These are phyloP conservation scores for Esox niger DNA, from an alignment of 2,113 vertebrate species.

Conservation along the genomic window DNA sequence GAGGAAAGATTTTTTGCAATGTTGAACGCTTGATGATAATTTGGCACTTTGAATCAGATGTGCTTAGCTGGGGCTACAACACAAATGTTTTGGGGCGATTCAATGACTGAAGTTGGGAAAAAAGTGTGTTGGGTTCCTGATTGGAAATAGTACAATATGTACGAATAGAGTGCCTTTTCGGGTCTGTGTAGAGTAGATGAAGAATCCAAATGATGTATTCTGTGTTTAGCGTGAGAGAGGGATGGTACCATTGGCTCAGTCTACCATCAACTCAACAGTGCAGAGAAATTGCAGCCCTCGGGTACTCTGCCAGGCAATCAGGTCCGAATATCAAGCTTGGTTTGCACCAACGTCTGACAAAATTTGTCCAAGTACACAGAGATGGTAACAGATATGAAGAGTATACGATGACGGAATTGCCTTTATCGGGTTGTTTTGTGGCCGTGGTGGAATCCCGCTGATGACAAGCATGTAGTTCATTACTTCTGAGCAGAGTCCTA, in stretches of 20 bases:
- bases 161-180: too few species aligned
- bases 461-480: conserved; percentile 28
- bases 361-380: conserved; percentile 20
- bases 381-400: conserved; percentile 35
- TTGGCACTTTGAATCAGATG: too few species aligned
- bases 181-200: background rate
- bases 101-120: too few species aligned
- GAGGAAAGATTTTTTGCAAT: too few species aligned
- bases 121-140: too few species aligned
- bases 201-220: conserved; percentile 32
- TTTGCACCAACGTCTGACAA: conserved; percentile 44
- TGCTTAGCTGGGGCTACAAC: too few species aligned
- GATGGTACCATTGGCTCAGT: conserved; percentile 53
- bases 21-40: too few species aligned
- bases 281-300: conserved; percentile 40
- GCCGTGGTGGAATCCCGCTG: conserved; percentile 23
- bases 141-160: too few species aligned
- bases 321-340: conserved; percentile 59
- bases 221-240: conserved; percentile 21
- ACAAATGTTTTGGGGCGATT: too few species aligned
- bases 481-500: conserved; percentile 1
- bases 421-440: conserved; percentile 34
- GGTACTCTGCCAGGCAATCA: conserved; percentile 58
- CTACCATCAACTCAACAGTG: conserved; percentile 68
- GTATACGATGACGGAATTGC: conserved; percentile 31